Percentiles rank a stretch among this genome's conserved stretches.
These are phyloP conservation scores for Cryptus viduatorius DNA, from an alignment of 2,888 invertebrate species.

Conservation along the genomic window DNA sequence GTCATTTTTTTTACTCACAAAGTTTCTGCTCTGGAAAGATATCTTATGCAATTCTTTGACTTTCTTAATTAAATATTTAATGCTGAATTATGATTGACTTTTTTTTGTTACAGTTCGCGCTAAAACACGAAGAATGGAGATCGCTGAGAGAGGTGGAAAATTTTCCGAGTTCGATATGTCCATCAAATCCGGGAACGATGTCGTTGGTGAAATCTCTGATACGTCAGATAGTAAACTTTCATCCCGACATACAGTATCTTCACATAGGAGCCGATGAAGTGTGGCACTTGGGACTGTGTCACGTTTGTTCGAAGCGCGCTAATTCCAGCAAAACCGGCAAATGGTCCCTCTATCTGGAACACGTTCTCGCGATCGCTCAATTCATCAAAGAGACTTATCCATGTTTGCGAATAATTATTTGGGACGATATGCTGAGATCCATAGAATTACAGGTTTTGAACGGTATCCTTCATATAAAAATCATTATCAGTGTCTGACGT, in stretches of 20 bases:
- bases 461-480: conserved; percentile 84
- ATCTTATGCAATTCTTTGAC: too few relatives aligned
- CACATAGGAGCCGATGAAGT: conserved; percentile 95
- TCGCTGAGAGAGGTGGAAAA: conserved; percentile 88
- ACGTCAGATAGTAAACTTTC: conserved; percentile 89
- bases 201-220: conserved; percentile 89
- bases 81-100: neutral
- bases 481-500: conserved; percentile 31
- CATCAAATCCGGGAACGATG: conserved; percentile 88
- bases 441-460: conserved; percentile 86
- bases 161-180: conserved; percentile 91
- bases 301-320: conserved; percentile 86
- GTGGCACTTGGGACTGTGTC: conserved; percentile 90
- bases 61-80: too few relatives aligned
- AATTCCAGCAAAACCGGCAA: conserved; percentile 86
- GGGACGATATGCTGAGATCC: conserved; percentile 95
- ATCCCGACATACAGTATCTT: conserved; percentile 88
- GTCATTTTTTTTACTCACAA: too few relatives aligned
- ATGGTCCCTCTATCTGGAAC: conserved; percentile 89
- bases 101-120: conserved; percentile 87
- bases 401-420: conserved; percentile 89
- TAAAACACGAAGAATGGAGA: conserved; percentile 90
- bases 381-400: conserved; percentile 88
- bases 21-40: too few relatives aligned
- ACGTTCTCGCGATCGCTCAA: conserved; percentile 88